These are phyloP conservation scores for Forficula auricularia DNA, from an alignment of 1,140 invertebrate genomes.

Conservation along the genomic window DNA sequence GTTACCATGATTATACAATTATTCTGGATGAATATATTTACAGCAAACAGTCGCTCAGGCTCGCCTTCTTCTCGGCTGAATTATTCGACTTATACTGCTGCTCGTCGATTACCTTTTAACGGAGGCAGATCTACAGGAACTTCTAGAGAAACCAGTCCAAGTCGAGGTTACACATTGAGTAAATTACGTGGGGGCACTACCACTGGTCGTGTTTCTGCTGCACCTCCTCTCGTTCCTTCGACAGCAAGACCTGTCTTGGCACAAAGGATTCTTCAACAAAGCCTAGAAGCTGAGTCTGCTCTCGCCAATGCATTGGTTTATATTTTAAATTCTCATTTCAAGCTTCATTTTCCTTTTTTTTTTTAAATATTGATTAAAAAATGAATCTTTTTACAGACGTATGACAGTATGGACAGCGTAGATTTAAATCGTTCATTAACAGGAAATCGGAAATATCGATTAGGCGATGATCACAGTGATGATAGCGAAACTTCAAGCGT, in stretches of 20 bases:
- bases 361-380: conserved; percentile 10
- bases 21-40: no score
- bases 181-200: not conserved
- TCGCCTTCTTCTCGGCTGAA: conserved; percentile 67
- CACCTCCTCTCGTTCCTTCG: not conserved
- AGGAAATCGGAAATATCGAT: conserved; percentile 2
- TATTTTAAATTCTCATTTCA: not conserved
- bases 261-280: conserved; percentile 68
- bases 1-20: no score
- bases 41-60: conserved; percentile 67
- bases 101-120: not conserved
- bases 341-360: not conserved
- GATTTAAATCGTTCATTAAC: not conserved
- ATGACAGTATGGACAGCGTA: conserved; percentile 24
- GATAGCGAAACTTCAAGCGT: conserved; percentile 88
- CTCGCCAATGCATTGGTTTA: conserved; percentile 53
- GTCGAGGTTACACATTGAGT: conserved; percentile 22
- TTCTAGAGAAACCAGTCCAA: conserved; percentile 46
- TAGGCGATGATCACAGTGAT: conserved; percentile 55
- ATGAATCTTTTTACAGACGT: conserved; percentile 13
- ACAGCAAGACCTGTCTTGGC: conserved; percentile 36
- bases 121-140: conserved; percentile 24
- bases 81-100: conserved; percentile 43
- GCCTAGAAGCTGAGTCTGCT: conserved; percentile 70
- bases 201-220: no score